Conservation (phyloP, 2,797 vertebrate species). For the Decapterus maruadsi region DNA sequence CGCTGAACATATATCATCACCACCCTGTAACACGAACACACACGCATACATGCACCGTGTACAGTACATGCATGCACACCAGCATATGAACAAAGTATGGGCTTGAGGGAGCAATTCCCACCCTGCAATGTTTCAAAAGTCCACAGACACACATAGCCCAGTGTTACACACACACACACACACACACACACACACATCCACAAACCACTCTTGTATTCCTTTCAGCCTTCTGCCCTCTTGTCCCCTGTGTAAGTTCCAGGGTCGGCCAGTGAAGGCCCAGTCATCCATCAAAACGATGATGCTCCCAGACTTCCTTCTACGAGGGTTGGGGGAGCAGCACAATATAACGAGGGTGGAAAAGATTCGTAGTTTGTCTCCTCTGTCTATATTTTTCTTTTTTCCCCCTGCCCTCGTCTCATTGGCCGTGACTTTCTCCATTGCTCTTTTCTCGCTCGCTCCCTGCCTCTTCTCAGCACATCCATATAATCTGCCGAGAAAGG, state of each 20-base stretch:
- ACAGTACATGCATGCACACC: constrained; percentile 13
- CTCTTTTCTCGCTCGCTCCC: constrained; percentile 53
- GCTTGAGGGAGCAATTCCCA: constrained; percentile 33
- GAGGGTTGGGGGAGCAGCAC: constrained; percentile 39
- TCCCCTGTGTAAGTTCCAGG: constrained; percentile 66
- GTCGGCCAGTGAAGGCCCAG: constrained; percentile 70
- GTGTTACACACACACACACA: constrained; percentile 1
- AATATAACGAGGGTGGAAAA: constrained; percentile 41
- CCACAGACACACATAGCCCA: constrained; percentile 21
- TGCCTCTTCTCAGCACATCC: constrained; percentile 56
- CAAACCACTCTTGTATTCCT: constrained; percentile 68
- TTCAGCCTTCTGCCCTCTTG: constrained; percentile 60
- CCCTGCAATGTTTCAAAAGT: constrained; percentile 48
- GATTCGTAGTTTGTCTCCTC: constrained; percentile 56
- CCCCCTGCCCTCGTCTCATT: constrained; percentile 43
- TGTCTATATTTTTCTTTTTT: constrained; percentile 50
- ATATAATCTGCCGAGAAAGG: constrained; percentile 67
- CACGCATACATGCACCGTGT: neutral
- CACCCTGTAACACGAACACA: constrained; percentile 2
- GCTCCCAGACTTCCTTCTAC: constrained; percentile 60
- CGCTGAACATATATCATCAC: constrained; percentile 36
- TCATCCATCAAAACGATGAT: constrained; percentile 78
- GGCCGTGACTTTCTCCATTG: constrained; percentile 50
- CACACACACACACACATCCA: constrained; percentile 32
- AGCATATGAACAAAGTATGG: constrained; percentile 5